Conservation (phyloP, 2,888 invertebrate genomes). For the Bursaphelenchus okinawaensis region DNA sequence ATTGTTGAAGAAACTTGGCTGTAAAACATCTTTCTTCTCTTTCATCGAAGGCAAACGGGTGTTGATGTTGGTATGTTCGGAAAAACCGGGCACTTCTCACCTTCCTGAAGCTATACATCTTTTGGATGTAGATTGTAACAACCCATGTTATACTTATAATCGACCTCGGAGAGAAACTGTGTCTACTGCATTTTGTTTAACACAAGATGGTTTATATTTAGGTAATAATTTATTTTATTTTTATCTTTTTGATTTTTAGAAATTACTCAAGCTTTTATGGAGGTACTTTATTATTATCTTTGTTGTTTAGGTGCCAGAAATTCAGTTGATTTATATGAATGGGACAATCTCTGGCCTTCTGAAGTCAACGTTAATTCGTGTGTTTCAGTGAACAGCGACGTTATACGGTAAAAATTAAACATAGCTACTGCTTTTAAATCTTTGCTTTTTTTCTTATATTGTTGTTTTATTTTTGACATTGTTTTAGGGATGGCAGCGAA, state of each 20-base stretch:
- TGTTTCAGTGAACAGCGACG: too few relatives aligned
- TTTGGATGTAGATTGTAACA: background rate
- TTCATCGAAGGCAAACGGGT: constrained; percentile 11
- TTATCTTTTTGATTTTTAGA: too few relatives aligned
- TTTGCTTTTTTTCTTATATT: too few relatives aligned
- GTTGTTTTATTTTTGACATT: too few relatives aligned
- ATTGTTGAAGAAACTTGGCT: constrained; percentile 12
- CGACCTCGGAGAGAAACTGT: background rate
- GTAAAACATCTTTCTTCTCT: constrained; percentile 15
- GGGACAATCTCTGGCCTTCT: background rate
- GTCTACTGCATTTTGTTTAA: background rate
- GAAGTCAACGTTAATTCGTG: too few relatives aligned
- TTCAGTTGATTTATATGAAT: background rate
- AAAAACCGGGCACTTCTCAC: background rate
- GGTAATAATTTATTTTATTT: too few relatives aligned
- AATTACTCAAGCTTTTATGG: too few relatives aligned
- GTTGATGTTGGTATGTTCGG: background rate
- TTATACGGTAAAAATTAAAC: too few relatives aligned
- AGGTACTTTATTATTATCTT: too few relatives aligned
- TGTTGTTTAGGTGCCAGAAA: background rate
- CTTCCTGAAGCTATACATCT: constrained; percentile 6
- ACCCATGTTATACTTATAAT: background rate
- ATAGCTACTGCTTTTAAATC: too few relatives aligned
- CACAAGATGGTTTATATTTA: background rate
- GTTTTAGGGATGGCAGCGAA: too few relatives aligned